Base-by-base conservation (phyloP, 2,113 vertebrate species). In the Emberiza fucata region DNA sequence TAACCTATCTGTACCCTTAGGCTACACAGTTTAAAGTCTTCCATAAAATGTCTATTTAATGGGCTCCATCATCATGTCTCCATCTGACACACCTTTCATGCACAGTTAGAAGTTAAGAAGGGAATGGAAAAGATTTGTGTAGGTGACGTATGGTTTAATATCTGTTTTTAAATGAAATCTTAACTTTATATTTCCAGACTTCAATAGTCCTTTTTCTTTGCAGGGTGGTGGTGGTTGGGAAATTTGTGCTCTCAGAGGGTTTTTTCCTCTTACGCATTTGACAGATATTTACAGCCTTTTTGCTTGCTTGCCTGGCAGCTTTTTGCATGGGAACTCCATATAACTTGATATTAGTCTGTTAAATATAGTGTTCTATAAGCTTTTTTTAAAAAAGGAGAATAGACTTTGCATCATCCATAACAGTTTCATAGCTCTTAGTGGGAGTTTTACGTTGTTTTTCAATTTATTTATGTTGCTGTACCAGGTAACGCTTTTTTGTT, bases 131-230 rank as follows among this genome's bases (percentile, higher is more conserved):
- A 96, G 81, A 75, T 60, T 95, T 61, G 69, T 81, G 56, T 88
- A 88, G 71, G 48, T 96, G 92, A 95, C 14, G 18, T 94, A 70
- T 90, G 44, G 59, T 95, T 97, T 96, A 96, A 90, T 96, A 95
- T 71, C 90, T 92, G 81, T 83, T 95, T 95, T 95, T 75, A 90
- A 94, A 96, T 94, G 79, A 96, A 96, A 94, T 82, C 85, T 94
- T 95, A 89, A 95, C 91, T 96, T 94, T 94, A 69, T 95, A 54
- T 95, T 92, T 96, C 90, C 94, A 95, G 93, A 83, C 88, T 92
- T 88, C 86, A 93, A 88, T 86, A 81, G 94, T 82, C 53, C 71
- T 82, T 45, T 0, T 77, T 88, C 92, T 94, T 88, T 93, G 42
- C 80, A 63, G 95, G 35, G 71, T 76, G 39, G 27, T 93, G 85